These are phyloP conservation scores for Sciurus carolinensis DNA, from an alignment of 2,797 vertebrate species.

Conservation along the genomic window DNA sequence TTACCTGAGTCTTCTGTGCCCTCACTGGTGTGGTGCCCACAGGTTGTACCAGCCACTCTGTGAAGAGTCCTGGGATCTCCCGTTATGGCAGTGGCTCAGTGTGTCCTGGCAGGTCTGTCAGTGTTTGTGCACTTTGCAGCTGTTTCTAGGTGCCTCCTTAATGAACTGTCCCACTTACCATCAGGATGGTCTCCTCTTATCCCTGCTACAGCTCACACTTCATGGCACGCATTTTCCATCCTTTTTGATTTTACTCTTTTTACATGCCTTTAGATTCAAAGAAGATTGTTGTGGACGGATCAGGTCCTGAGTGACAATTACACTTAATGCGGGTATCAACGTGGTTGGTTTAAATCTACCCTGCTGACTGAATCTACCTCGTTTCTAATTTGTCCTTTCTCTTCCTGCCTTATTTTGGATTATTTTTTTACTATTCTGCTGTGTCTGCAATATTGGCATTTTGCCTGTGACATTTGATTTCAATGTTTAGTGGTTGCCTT, in stretches of 20 bases:
- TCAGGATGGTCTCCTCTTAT: background rate
- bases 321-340: background rate
- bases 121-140: background rate
- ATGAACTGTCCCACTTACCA: accelerated
- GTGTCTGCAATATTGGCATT: background rate
- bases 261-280: background rate
- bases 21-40: background rate
- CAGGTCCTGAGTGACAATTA: background rate
- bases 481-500: background rate
- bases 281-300: background rate
- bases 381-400: background rate
- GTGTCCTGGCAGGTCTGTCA: background rate
- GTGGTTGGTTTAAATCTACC: background rate
- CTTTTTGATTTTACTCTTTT: background rate
- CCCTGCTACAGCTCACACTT: no score
- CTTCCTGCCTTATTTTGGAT: background rate
- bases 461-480: background rate
- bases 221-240: background rate
- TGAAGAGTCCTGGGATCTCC: background rate
- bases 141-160: no score
- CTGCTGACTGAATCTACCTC: no score
- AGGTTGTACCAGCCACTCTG: background rate
- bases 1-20: background rate
- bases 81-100: no score
- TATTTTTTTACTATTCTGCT: background rate